These are phyloP conservation scores for Sylvilagus bachmani DNA, from an alignment of 2,113 vertebrate species.

Conservation along the genomic window DNA sequence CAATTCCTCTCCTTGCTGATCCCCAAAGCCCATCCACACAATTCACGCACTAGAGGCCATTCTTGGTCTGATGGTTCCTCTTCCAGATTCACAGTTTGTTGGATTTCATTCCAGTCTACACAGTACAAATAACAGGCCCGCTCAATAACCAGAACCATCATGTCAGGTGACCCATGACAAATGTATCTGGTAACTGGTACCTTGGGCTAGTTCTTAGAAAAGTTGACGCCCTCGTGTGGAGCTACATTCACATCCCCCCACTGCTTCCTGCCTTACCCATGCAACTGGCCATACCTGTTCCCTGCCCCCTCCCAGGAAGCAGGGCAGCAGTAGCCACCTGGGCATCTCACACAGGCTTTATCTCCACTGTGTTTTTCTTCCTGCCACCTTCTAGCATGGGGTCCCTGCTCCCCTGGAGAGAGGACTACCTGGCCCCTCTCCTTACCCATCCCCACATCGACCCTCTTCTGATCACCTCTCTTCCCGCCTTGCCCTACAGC, in stretches of 20 bases:
- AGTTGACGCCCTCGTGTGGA: no score
- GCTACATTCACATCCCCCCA: neutral
- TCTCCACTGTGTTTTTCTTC: neutral
- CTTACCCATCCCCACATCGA: no score
- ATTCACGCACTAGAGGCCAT: neutral
- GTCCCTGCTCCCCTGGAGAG: neutral
- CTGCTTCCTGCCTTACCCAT: no score
- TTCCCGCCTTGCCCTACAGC: neutral
- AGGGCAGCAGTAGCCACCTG: no score
- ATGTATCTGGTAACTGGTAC: neutral
- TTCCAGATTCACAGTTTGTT: neutral
- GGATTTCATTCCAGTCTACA: no score
- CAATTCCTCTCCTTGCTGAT: neutral
- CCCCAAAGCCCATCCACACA: neutral
- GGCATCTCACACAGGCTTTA: neutral
- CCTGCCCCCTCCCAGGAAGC: no score
- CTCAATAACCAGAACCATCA: neutral
- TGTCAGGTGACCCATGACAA: neutral
- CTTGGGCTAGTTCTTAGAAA: neutral
- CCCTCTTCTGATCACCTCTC: rapidly evolving
- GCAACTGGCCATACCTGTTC: rapidly evolving
- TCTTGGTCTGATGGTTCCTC: neutral
- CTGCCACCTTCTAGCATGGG: neutral
- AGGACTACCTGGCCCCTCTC: neutral
- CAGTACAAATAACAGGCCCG: neutral